Evolutionary conservation across 1,140 invertebrate genomes (phyloP).

Genomic region (Zophobas atratus): DNA sequence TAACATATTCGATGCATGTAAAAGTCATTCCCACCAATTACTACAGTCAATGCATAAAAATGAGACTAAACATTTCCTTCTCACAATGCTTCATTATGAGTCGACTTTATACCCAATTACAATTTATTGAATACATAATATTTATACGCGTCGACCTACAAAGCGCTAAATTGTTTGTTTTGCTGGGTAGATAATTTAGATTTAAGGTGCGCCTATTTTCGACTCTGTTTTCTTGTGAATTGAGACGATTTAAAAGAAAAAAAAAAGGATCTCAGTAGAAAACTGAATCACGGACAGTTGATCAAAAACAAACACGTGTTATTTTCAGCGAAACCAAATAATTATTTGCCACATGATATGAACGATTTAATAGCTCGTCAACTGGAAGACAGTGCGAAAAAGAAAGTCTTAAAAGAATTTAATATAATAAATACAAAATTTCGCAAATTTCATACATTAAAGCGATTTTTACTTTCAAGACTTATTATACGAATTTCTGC

Average conservation of each 20-base stretch:
- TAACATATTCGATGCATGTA: background rate
- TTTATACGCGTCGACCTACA: slow-evolving; percentile 30
- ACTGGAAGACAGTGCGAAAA: slow-evolving; percentile 30
- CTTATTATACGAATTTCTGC: slow-evolving; percentile 11
- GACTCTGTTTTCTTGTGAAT: slow-evolving; percentile 12
- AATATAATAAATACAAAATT: slow-evolving; percentile 10
- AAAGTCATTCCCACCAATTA: slow-evolving; percentile 21
- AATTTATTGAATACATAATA: slow-evolving; percentile 40
- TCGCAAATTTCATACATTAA: slow-evolving; percentile 27
- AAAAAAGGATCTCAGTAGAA: slow-evolving; percentile 7
- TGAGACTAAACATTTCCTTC: slow-evolving; percentile 21
- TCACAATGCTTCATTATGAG: slow-evolving; percentile 28
- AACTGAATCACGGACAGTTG: slow-evolving; percentile 20
- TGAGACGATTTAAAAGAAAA: slow-evolving; percentile 1
- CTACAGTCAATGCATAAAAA: slow-evolving; percentile 20
- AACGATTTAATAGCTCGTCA: slow-evolving; percentile 38
- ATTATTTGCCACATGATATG: slow-evolving; percentile 38
- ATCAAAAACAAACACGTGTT: slow-evolving; percentile 34
- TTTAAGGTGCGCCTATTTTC: slow-evolving; percentile 32
- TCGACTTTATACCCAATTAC: slow-evolving; percentile 33
- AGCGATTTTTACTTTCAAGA: slow-evolving; percentile 28
- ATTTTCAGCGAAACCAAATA: slow-evolving; percentile 30
- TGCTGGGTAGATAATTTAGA: slow-evolving; percentile 7
- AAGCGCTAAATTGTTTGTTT: slow-evolving; percentile 32
- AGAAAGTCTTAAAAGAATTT: slow-evolving; percentile 32